Base-by-base conservation (phyloP, 2,888 invertebrate genomes). In the Stegana nigrithorax region DNA sequence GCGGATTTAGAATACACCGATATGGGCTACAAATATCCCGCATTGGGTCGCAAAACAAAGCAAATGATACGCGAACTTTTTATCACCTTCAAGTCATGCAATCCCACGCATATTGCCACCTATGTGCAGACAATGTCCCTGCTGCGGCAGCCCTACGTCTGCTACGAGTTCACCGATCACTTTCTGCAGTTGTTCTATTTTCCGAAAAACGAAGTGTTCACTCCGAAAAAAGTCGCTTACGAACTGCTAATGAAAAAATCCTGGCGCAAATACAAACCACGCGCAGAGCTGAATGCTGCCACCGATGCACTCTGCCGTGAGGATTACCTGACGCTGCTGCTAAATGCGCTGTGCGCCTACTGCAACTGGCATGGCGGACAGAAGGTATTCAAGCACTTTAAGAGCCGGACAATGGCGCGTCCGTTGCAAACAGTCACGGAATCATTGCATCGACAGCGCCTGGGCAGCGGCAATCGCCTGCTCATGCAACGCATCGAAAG, bases 141-240 rank as follows among this genome's bases (percentile, higher is more conserved):
- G 23, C 51, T 83, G 2, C 73, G 75, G 17, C 83, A 79, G 21
- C 80, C 81, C 0, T 84, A 78, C 65, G 68, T 84, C 2, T 81
- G 83, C 5, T 84, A 69, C 39, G 73, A 81, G 36, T 80, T 81
- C 25, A 78, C 83, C 6, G 76, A 84, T 68, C 70, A 77, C 23
- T 81, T 85, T 42, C 67, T 85, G 10, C 73, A 78, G 19, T 60
- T 81, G 6, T 82, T 82, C 32, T 73, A 77, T 59, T 78, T 72
- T 14, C 69, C 79, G 7, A 67, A 62, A 17, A 65, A 63, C 8
- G 68, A 72, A 2, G 59, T 66, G 0, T 78, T 84, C 64, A 67
- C 73, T 0, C 81, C 81, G 1, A 73, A 75, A 14, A 84, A 84
- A 56, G 75, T 85, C 2, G 66, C 73, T 4, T 69, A 73, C 21